Evolutionary conservation across 2,113 vertebrate species (phyloP).

Genomic region (Micromys minutus): DNA sequence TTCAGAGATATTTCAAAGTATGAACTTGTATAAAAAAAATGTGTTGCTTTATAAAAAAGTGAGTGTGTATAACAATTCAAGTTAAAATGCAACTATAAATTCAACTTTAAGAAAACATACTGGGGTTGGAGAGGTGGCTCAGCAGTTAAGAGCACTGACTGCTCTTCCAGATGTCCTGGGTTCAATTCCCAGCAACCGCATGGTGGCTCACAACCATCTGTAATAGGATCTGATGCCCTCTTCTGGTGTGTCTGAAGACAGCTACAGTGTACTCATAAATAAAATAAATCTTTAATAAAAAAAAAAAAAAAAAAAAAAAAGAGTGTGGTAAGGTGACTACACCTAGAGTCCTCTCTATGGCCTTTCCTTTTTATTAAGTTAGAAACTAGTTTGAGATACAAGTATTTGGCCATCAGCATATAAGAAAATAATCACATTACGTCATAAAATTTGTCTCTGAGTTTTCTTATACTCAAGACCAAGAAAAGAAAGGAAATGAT

Average conservation of each 20-base stretch:
- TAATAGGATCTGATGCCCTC: no score
- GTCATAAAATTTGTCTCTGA: conserved; percentile 15
- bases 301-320: background rate
- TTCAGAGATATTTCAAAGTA: conserved; percentile 48
- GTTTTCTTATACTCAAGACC: background rate
- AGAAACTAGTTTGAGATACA: conserved; percentile 42
- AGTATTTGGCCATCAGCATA: background rate
- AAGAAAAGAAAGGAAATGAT: background rate
- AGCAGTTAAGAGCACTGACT: no score
- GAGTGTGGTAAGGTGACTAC: background rate
- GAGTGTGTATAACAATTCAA: conserved; percentile 36
- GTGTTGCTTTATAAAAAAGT: conserved; percentile 1
- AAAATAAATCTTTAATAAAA: no score
- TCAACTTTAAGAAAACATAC: conserved; percentile 6
- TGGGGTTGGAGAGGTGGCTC: no score
- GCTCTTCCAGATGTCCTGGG: no score
- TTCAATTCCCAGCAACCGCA: no score
- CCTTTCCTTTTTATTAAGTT: conserved; percentile 38
- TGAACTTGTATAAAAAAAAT: conserved; percentile 50
- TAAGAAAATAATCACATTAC: conserved; percentile 32
- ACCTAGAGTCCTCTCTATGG: background rate
- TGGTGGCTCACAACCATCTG: no score
- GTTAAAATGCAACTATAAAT: conserved; percentile 40
- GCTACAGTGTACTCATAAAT: no score
- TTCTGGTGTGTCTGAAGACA: no score